Evolutionary conservation across 2,113 vertebrate genomes (phyloP).

Genomic region (Bubo blakistoni): DNA sequence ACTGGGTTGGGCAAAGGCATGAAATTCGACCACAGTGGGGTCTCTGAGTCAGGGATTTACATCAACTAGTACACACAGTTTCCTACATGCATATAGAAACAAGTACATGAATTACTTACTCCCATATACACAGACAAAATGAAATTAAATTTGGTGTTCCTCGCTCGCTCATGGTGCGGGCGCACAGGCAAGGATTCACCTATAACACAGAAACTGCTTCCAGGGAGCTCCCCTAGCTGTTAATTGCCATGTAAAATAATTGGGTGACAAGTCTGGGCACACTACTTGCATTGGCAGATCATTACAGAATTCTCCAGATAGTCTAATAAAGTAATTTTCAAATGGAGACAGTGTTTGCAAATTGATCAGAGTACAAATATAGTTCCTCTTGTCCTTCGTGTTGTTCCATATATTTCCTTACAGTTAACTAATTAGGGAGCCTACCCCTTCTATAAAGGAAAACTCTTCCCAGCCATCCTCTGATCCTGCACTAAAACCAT

Average conservation of each 20-base stretch:
- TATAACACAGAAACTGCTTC: neutral
- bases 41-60: neutral
- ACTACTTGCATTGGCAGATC: neutral
- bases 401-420: neutral
- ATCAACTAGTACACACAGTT: fast-evolving
- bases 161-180: too few species aligned
- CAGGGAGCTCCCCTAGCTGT: neutral
- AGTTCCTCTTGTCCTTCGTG: neutral
- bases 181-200: neutral
- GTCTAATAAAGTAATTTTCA: neutral
- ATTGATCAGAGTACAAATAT: neutral
- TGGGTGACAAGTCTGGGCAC: conserved; percentile 1
- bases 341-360: neutral
- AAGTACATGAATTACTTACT: fast-evolving
- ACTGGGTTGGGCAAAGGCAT: fast-evolving
- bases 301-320: neutral
- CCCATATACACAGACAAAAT: fast-evolving
- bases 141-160: fast-evolving
- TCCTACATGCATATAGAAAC: fast-evolving
- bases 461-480: neutral
- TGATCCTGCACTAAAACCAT: neutral
- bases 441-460: neutral
- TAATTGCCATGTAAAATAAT: conserved; percentile 12
- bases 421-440: neutral
- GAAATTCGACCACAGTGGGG: fast-evolving